Evolutionary conservation across 2,888 invertebrate genomes (phyloP), one percentile per base, ranked within the genome.

Genomic region (Luperina nickerlii): DNA sequence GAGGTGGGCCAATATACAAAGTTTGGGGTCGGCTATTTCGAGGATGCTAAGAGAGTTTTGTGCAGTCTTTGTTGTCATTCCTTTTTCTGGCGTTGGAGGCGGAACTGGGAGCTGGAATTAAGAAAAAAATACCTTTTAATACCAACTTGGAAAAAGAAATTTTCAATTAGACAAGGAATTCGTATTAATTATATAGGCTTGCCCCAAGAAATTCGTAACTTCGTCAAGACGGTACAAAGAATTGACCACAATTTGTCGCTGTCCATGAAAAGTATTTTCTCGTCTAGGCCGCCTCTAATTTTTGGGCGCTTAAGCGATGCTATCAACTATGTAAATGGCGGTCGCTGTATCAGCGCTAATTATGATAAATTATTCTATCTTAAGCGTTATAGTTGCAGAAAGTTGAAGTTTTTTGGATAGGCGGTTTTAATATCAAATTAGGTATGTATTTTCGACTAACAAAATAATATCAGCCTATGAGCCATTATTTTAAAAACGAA

Each of bases 1-100:
- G 88, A 99, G 97, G 94, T 99, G 99, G 74, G 98, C 98, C 84
- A 99, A 96, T 91, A 99, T 98, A 95, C 98, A 98, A 87, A 98
- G 97, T 94, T 99, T 99, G 5, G 99, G 99, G 95, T 99, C 99
- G 78, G 99, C 98, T 81, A 99, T 98, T 95, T 98, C 98, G 71
- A 98, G 97, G 71, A 98, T 98, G 90, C 98, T 98, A 74, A 98
- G 97, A 62, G 98, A 97, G 92, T 98, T 95, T 96, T 97, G 97
- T 94, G 96, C 94, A 96, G 97, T 92, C 93, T 98, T 98, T 79
- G 97, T 97, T 88, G 97, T 95, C 81, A 97, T 97, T 79, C 97
- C 97, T 91, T 97, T 97, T 90, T 98, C 98, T 89, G 97, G 97
- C 77, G 98, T 98, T 69, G 97, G 97, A 83, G 97, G 97, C 90